phyloP scores from a whole-genome alignment of 35 echinoderm and acorn worm genomes.

The Hemicentrotus pulcherrimus region DNA sequence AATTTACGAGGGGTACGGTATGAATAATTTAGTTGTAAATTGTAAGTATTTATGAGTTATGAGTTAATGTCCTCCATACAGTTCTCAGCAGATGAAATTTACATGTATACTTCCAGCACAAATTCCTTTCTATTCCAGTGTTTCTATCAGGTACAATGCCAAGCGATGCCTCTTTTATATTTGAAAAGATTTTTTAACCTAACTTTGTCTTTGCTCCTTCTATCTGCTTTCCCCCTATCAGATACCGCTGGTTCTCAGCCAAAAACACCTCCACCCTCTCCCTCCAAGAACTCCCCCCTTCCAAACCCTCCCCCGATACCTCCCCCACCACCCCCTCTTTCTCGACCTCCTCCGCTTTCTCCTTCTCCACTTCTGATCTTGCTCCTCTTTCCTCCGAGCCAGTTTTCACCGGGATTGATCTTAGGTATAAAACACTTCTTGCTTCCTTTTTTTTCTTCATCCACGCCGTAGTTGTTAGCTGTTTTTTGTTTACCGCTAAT shows the following conservation, averaged over 20 bases:
- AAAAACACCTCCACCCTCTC: slow-evolving; percentile 37
- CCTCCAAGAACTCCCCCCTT: slow-evolving; percentile 2
- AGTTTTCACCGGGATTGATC: slow-evolving; percentile 12
- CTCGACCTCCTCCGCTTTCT: slow-evolving; percentile 26
- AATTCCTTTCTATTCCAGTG: not conserved
- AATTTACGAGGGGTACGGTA: no score
- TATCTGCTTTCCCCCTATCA: not conserved
- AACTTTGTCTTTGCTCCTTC: slow-evolving; percentile 14
- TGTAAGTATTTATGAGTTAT: no score
- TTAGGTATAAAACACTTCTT: slow-evolving; percentile 23
- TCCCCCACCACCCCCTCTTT: slow-evolving; percentile 14
- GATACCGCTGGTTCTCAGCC: slow-evolving; percentile 39
- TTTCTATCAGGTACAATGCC: not conserved
- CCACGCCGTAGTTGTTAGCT: not conserved
- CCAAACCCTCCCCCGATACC: not conserved
- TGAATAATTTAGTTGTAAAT: no score
- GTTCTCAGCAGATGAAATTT: not conserved
- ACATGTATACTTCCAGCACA: not conserved
- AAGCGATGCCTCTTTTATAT: not conserved
- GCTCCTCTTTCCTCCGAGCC: not conserved
- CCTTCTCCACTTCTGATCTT: slow-evolving; percentile 17
- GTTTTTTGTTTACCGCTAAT: not conserved
- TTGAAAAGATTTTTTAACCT: not conserved
- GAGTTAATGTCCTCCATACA: no score
- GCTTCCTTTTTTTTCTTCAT: slow-evolving; percentile 1